Conservation (phyloP, 2,113 vertebrate species). For the Canis aureus region DNA sequence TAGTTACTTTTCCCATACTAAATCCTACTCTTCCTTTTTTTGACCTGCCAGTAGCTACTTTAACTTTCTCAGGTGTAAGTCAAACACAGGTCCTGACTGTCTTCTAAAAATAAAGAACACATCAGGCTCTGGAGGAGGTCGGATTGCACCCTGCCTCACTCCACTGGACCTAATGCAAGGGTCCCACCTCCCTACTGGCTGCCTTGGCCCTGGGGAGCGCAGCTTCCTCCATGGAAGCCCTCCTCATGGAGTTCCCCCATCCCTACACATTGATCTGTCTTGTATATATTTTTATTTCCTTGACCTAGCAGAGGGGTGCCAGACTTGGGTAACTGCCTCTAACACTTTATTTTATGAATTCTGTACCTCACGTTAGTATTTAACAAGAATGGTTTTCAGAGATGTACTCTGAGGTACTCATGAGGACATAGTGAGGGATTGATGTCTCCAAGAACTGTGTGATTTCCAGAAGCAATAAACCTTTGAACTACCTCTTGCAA, state of each 20-base stretch:
- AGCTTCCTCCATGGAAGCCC: not conserved
- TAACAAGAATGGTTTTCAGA: not conserved
- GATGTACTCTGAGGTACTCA: not conserved
- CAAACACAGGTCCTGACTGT: not conserved
- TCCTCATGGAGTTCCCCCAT: not conserved
- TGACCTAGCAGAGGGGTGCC: not conserved
- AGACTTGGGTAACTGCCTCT: not conserved
- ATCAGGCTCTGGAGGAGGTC: not conserved
- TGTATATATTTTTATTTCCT: not conserved
- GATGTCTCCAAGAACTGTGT: not conserved
- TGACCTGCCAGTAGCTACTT: not conserved
- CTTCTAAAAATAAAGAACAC: not conserved
- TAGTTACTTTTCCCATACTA: not conserved
- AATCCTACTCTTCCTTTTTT: not conserved
- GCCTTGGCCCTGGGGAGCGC: not conserved
- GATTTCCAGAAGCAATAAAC: not conserved
- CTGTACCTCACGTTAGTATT: not conserved
- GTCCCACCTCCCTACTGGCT: not conserved
- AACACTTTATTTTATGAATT: not conserved
- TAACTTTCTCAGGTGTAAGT: not conserved
- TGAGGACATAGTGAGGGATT: not conserved
- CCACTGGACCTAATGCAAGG: not conserved
- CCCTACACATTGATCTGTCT: not conserved
- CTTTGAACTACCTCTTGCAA: not conserved
- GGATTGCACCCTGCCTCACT: not conserved